Evolutionary conservation across 2,888 invertebrate species (phyloP).

Genomic region (Stenotaenia linearis): DNA sequence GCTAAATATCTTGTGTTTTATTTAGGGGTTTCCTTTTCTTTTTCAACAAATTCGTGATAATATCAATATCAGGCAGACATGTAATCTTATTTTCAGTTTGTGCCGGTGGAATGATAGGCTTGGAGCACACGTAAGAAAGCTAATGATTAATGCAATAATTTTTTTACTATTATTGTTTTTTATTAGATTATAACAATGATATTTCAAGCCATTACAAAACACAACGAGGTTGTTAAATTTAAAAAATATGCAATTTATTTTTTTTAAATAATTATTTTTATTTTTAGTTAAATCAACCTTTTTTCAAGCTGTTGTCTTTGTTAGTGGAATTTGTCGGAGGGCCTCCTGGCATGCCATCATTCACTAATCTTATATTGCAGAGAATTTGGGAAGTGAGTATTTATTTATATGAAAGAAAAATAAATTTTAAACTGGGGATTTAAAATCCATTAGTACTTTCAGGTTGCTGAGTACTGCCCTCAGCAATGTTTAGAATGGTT

Average conservation of each 20-base stretch:
- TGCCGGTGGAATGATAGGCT: constrained; percentile 85
- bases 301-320: constrained; percentile 83
- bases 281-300: constrained; percentile 70
- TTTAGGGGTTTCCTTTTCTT: constrained; percentile 80
- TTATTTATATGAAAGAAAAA: background rate
- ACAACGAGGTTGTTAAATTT: constrained; percentile 64
- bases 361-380: constrained; percentile 75
- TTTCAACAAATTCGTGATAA: constrained; percentile 92
- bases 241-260: background rate
- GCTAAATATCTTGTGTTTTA: background rate
- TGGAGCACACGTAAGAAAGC: constrained; percentile 60
- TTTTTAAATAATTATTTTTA: background rate
- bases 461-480: constrained; percentile 74
- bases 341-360: constrained; percentile 77
- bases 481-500: constrained; percentile 91
- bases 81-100: constrained; percentile 82
- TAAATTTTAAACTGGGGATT: background rate
- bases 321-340: constrained; percentile 72
- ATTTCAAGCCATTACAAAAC: constrained; percentile 82
- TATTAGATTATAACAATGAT: constrained; percentile 70
- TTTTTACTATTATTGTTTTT: constrained; percentile 26
- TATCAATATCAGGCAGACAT: constrained; percentile 83
- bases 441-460: constrained; percentile 24
- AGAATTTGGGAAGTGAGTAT: constrained; percentile 64
- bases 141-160: background rate